Evolutionary conservation across 2,797 vertebrate species (phyloP).

Genomic region (Alosa sapidissima): DNA sequence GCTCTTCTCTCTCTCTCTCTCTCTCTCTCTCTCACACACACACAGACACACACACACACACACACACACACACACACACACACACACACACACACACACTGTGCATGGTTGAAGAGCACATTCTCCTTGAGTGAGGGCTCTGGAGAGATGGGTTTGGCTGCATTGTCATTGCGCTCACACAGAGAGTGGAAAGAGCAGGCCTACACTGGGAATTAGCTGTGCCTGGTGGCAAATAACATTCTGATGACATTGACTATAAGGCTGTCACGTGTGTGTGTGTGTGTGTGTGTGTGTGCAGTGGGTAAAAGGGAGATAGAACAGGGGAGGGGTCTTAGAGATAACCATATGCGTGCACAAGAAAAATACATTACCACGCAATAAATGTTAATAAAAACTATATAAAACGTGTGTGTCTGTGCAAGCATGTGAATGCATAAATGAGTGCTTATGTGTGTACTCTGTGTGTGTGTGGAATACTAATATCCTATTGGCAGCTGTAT

Average conservation of each 20-base stretch:
- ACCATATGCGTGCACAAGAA: neutral
- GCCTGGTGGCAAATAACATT: conserved; percentile 19
- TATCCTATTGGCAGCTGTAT: neutral
- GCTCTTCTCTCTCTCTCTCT: neutral
- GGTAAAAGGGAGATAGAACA: neutral
- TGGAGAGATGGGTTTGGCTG: neutral
- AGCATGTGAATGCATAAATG: neutral
- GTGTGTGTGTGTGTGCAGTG: neutral
- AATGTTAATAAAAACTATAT: neutral
- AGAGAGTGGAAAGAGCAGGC: neutral
- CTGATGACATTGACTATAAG: conserved; percentile 1
- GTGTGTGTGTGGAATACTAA: conserved; percentile 16
- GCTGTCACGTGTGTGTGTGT: neutral
- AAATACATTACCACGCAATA: neutral
- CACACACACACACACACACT: neutral
- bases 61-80: neutral
- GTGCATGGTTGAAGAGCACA: neutral
- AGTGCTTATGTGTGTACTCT: neutral
- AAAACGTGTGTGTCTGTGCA: neutral
- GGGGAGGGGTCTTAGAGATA: neutral
- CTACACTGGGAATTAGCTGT: conserved; percentile 21
- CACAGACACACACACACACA: too few species aligned
- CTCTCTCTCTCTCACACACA: neutral
- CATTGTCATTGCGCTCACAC: conserved; percentile 11
- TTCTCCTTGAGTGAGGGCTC: conserved; percentile 6